These are phyloP conservation scores for Ellobius talpinus DNA, from an alignment of 2,113 vertebrate genomes.

Conservation along the genomic window DNA sequence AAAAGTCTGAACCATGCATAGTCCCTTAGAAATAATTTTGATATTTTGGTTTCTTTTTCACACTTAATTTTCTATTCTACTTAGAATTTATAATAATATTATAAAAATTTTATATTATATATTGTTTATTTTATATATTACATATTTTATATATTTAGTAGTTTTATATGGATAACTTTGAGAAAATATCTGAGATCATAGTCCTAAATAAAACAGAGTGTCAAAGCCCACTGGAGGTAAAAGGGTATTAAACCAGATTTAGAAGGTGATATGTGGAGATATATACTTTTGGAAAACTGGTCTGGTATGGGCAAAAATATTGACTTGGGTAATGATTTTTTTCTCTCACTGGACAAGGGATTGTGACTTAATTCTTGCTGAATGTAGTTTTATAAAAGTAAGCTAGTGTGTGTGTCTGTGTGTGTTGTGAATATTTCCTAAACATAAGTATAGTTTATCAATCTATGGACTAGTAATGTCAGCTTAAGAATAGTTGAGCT, in stretches of 20 bases:
- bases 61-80: not conserved
- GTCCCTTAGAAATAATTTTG: conserved; percentile 3
- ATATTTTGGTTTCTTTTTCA: conserved; percentile 48
- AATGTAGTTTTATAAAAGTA: not conserved
- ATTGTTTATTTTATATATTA: no score
- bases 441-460: not conserved
- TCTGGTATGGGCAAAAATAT: not conserved
- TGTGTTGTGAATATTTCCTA: not conserved
- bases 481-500: not conserved
- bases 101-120: not conserved
- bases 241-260: conserved; percentile 30
- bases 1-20: not conserved
- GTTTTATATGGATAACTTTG: conserved; percentile 9
- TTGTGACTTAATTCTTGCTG: not conserved
- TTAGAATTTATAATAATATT: conserved; percentile 25
- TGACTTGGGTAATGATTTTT: conserved; percentile 36
- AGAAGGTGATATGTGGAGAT: not conserved
- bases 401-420: not conserved
- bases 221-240: not conserved
- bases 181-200: not conserved
- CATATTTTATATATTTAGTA: not conserved
- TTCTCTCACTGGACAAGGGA: conserved; percentile 12
- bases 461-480: not conserved
- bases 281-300: not conserved
- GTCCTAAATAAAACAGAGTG: not conserved